Percentiles rank a stretch among this genome's conserved stretches.
These are phyloP conservation scores for Meta bourneti DNA, from an alignment of 2,888 invertebrate genomes.

Conservation along the genomic window DNA sequence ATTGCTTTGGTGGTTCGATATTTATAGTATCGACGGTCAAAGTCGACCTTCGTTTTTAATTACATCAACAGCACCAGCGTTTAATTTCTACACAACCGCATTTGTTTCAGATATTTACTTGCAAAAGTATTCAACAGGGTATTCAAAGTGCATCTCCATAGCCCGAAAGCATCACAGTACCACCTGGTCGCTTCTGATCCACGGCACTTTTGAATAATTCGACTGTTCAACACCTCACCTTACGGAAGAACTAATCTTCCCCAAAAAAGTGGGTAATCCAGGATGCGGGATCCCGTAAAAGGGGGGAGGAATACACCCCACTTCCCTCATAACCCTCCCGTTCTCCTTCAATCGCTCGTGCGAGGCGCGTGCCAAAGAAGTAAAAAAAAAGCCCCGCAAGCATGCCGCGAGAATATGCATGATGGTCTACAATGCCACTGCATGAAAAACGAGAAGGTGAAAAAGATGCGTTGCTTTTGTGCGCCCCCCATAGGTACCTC, in stretches of 20 bases:
- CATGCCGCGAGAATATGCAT: slow-evolving; percentile 23
- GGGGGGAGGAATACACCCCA: background rate
- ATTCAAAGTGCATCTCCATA: too few species aligned
- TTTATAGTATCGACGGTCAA: too few species aligned
- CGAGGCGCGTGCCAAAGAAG: slow-evolving; percentile 38
- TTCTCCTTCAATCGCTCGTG: slow-evolving; percentile 23
- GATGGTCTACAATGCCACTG: slow-evolving; percentile 15
- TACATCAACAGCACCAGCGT: too few species aligned
- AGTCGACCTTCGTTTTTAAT: too few species aligned
- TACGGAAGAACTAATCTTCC: slow-evolving; percentile 18
- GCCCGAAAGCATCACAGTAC: too few species aligned
- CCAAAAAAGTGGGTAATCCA: background rate
- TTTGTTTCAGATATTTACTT: too few species aligned
- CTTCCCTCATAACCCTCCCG: too few species aligned
- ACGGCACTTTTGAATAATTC: slow-evolving; percentile 3
- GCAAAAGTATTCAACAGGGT: too few species aligned
- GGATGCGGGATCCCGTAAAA: slow-evolving; percentile 22
- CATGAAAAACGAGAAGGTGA: slow-evolving; percentile 40
- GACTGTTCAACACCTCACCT: background rate
- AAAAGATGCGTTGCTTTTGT: slow-evolving; percentile 5
- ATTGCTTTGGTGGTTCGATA: too few species aligned
- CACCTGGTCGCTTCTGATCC: background rate
- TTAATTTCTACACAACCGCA: too few species aligned
- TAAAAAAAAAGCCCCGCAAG: slow-evolving; percentile 5
- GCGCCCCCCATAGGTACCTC: slow-evolving; percentile 17